phyloP scores from a whole-genome alignment of 1,140 invertebrate genomes.

The Arctopsyche grandis region DNA sequence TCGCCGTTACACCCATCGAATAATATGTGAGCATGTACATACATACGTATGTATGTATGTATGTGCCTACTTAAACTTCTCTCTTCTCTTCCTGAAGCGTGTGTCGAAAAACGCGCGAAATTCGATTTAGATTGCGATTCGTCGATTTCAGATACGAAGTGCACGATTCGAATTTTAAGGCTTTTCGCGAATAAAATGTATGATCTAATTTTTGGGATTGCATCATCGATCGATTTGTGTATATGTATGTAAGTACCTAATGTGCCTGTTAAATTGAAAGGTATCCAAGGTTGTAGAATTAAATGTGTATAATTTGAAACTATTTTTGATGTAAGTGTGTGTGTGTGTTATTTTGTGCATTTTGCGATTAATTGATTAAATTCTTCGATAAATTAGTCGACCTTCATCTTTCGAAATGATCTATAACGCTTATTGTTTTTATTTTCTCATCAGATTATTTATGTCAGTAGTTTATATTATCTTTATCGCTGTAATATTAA shows the following conservation, averaged over 20 bases:
- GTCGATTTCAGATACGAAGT: too few relatives aligned
- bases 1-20: too few relatives aligned
- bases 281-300: background rate
- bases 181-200: background rate
- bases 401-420: background rate
- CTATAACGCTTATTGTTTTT: background rate
- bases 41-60: too few relatives aligned
- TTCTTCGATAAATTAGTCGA: background rate
- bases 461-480: too few relatives aligned
- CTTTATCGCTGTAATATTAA: too few relatives aligned
- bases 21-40: too few relatives aligned
- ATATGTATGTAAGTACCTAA: too few relatives aligned
- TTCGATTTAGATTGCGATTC: too few relatives aligned
- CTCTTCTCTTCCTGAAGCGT: too few relatives aligned
- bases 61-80: too few relatives aligned
- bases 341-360: background rate
- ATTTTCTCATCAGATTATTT: background rate
- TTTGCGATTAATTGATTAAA: constrained; percentile 14
- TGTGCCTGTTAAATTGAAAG: background rate
- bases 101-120: too few relatives aligned
- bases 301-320: background rate
- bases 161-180: background rate
- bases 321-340: too few relatives aligned
- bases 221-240: background rate
- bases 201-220: constrained; percentile 13